Evolutionary conservation across 2,113 vertebrate species (phyloP), one percentile per base, ranked within the genome.

Genomic region (Muscicapa adusta): DNA sequence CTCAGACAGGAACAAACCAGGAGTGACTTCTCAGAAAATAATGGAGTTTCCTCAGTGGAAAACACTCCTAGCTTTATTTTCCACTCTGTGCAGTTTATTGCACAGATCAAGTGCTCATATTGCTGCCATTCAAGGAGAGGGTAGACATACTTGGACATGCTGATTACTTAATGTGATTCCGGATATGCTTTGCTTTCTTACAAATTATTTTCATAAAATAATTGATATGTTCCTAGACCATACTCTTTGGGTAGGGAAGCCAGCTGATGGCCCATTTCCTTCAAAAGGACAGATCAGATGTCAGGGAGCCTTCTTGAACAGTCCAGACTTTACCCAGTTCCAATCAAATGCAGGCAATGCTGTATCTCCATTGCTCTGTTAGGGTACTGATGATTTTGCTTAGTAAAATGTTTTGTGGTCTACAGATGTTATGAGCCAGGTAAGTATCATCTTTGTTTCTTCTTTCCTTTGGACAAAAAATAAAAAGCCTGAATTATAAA

Each of bases 21-120:
- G 81, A 93, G 40, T 83, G 67, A 85, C 56, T 90, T 91, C 40
- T 77, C 65, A 91, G 60, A 84, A 96, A 90, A 76, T 43, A 93
- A 56, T 18, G 43, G 74, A 83, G 56, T 91, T 82, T 94, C 66
- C 89, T 36, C 50, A 77, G 51, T 17, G 28, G 66, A 84, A 92
- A 96, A 84, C 0, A 5, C 47, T 93, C 47, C 47, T 33, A 65
- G 76, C 48, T 92, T 86, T 86, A 63, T 56, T 90, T 93, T 88
- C 40, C 18, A 57, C 23, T 75, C 45, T 42, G 10, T 65, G 57
- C 26, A 83, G 36, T 86, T 92, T 83, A 67, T 77, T 79, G 70
- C 8, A 48, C 57, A 92, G 67, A 74, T 60, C 63, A 58, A 91
- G 31, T 57, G 85, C 43, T 80, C 48, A 60, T 56, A 43, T 4